Evolutionary conservation across 2,797 vertebrate species (phyloP), one percentile per base, ranked within the genome.

Genomic region (Hippocampus kuda): DNA sequence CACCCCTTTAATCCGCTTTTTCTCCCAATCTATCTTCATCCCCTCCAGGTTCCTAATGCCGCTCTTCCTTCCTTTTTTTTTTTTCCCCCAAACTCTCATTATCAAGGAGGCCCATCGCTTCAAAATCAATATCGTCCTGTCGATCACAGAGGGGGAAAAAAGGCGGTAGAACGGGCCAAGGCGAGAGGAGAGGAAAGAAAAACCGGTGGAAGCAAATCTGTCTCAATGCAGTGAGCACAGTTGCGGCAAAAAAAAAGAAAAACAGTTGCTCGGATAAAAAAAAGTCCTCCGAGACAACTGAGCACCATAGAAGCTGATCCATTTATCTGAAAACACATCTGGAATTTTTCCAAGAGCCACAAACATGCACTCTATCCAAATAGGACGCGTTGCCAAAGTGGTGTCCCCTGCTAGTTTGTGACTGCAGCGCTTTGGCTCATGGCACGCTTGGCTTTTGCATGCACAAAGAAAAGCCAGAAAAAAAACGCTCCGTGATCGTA

Each of bases 81-180:
- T 75, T 74, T 64, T 77, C 66, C 74, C 69, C 75, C 71, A n/a
- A 57, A 74, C 72, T 77, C 75, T 86, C 82, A 84, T 85, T 87
- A 86, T 86, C 88, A 82, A 75, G 72, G 79, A 66, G 61, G 67
- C 68, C 80, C 77, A 82, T 85, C 85, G 81, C 82, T 74, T 67
- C 71, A 62, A 60, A 77, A 83, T 90, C 88, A 64, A 86, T 88
- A 90, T 84, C 73, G 70, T 73, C 69, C 78, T 76, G 86, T 86
- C 77, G 73, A 83, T 84, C 81, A 87, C 75, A 67, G 66, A 20
- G 48, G 71, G 30, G 64, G 53, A 8, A 13, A 46, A 27, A 48
- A 15, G 75, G 71, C 46, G 44, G 57, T 65, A 22, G 57, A 64
- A 51, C 2, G 22, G 66, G 53, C 6, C n/a, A 59, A 41, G 34